Percentiles rank a stretch among this genome's conserved stretches.
Conservation (phyloP, 2,797 vertebrate species). For the Pipistrellus nathusii region DNA sequence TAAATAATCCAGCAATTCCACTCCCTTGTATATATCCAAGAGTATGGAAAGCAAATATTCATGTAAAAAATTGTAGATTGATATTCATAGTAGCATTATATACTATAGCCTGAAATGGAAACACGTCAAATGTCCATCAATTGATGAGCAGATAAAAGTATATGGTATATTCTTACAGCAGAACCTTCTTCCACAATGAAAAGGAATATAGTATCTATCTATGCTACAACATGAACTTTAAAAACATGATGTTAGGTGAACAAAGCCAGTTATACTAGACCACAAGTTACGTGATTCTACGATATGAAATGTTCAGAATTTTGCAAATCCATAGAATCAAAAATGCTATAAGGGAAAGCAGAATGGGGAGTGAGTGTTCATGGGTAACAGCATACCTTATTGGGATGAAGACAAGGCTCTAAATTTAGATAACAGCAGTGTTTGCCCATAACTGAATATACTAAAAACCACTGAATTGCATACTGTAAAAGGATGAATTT, state of each 20-base stretch:
- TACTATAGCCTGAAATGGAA: neutral
- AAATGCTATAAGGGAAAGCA: neutral
- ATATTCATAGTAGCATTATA: neutral
- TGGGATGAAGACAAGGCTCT: neutral
- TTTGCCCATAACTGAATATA: neutral
- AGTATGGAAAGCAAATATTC: neutral
- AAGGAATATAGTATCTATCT: neutral
- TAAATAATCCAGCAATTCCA: neutral
- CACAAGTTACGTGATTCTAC: neutral
- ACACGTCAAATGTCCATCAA: neutral
- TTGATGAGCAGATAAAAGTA: neutral
- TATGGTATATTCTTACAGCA: neutral
- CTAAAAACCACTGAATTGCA: neutral
- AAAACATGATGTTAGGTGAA: neutral
- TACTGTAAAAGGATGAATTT: neutral
- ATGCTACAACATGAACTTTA: neutral
- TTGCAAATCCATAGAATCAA: neutral
- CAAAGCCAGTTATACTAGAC: neutral
- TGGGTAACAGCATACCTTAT: neutral
- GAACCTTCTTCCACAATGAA: neutral
- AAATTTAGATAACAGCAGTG: neutral
- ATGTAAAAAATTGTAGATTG: neutral
- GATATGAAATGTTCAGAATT: neutral
- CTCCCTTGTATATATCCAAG: neutral
- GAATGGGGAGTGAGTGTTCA: neutral